Evolutionary conservation across 1,140 invertebrate genomes (phyloP), one percentile per base, ranked within the genome.

Genomic region (Trachymyrmex cornetzi): DNA sequence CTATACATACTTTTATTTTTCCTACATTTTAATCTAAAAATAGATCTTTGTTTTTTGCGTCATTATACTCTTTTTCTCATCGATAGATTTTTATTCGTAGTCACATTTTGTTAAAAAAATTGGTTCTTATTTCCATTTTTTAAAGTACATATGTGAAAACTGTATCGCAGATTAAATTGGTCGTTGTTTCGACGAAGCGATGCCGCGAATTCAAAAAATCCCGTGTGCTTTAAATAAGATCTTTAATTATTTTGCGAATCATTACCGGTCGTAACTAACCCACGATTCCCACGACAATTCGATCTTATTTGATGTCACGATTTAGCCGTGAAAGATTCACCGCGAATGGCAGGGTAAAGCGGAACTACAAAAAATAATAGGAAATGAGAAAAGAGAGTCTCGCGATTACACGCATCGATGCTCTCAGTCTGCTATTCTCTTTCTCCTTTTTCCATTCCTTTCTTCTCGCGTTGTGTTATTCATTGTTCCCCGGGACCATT

Each of bases 331-430:
- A 67, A 30, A 82, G 24, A 34, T n/a, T n/a, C 57, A 24, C 30
- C 30, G 48, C 6, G 64, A 81, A 71, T 12, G 50, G 66, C 66
- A 53, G 50, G 11, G 22, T 7, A 53, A 80, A 66, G 67, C 48
- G 9, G n/a, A 14, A 19, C 19, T 38, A 27, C 30, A 57, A 72
- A 72, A 81, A 71, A 59, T 30, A 59, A 57, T 72, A 57, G 34
- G 34, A 82, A 81, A 59, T 44, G 16, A 59, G 48, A 59, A 55
- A 80, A 67, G 63, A 77, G 57, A 86, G 50, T 63, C 53, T 34
- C 53, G 63, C 38, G 63, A 86, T 75, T 85, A 77, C 63, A 69
- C 77, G 85, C 61, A 80, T 64, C 63, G 53, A 14, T 80, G 84
- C 64, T 48, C 12, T 67, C 38, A 27, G n/a, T 44, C 48, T 14